These are phyloP conservation scores for Marisa cornuarietis DNA, from an alignment of 1,140 invertebrate genomes.

Conservation along the genomic window DNA sequence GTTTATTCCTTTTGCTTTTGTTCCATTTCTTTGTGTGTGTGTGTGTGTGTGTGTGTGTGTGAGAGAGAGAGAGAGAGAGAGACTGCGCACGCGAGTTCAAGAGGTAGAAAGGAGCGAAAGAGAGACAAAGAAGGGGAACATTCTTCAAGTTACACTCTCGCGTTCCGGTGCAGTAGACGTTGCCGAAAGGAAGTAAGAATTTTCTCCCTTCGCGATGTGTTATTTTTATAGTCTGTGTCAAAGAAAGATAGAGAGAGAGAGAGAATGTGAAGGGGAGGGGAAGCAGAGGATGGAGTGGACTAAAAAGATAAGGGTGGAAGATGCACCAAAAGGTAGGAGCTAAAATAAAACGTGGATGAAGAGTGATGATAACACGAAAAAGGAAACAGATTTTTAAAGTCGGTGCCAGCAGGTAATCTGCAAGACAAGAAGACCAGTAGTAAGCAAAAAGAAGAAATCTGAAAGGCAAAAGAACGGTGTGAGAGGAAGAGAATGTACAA, in stretches of 20 bases:
- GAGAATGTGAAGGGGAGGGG: no score
- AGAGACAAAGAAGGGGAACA: background rate
- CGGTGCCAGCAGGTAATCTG: background rate
- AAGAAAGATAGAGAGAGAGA: conserved; percentile 6
- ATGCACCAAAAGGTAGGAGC: background rate
- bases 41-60: background rate
- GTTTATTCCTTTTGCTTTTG: no score
- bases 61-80: background rate
- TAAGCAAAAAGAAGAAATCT: background rate
- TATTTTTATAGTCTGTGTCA: no score
- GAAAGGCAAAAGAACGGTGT: background rate
- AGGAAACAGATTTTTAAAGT: background rate
- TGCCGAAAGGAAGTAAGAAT: no score
- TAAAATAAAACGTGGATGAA: background rate
- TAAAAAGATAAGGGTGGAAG: background rate
- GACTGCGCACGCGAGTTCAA: background rate
- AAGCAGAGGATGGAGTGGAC: background rate
- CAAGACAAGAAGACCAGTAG: background rate
- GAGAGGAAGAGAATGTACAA: conserved; percentile 25
- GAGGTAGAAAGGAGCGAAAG: background rate
- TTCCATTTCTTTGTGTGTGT: no score
- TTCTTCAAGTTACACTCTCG: no score
- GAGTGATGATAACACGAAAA: background rate
- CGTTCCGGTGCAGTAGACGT: no score
- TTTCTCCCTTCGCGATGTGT: no score